Base-by-base conservation (phyloP, 2,888 invertebrate genomes). In the Anoplius nigerrimus region DNA sequence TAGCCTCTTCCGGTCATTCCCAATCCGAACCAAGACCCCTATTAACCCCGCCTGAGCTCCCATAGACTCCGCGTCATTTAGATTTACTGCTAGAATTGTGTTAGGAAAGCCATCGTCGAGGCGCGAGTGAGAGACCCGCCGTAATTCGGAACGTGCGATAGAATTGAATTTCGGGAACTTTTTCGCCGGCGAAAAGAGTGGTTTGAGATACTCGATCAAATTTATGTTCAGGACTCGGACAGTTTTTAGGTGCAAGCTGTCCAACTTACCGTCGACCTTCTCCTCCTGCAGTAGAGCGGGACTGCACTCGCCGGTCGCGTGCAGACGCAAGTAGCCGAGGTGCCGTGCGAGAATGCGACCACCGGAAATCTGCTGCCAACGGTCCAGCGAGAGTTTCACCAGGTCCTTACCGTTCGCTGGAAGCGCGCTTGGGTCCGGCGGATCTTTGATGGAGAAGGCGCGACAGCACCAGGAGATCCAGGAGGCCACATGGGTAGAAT, bases 381-480 rank as follows among this genome's bases (percentile, higher is more conserved):
- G 92, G 0, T 92, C 91, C 66, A 92, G 90, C 45, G 91, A 92
- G 83, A 95, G 89, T 54, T 90, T 86, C 76, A 93, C 90, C 42
- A 93, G 87, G 74, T 92, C 92, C 24, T 85, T 83, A 3, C 93
- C 93, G 4, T 88, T 89, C 64, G 84, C 87, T 8, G 93, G 93
- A 84, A 93, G 92, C 74, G 90, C 88, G 21, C 87, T 75, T 2
- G 89, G 81, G 75, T 90, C 90, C 45, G 92, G 92, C 69, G 88
- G 83, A 5, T 92, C 91, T 54, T 89, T 89, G 68, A 93, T 89
- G 46, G 91, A 89, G 81, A 93, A 93, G 78, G 91, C 91, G 61
- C 90, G 89, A 34, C 91, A 90, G 79, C 92, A 91, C 93, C 93
- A 93, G 51, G 88, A 87, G 54, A 93, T 86, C 93, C 93, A 93